Evolutionary conservation across 2,888 invertebrate species (phyloP), one percentile per base, ranked within the genome.

Genomic region (Drosophila neotestacea): DNA sequence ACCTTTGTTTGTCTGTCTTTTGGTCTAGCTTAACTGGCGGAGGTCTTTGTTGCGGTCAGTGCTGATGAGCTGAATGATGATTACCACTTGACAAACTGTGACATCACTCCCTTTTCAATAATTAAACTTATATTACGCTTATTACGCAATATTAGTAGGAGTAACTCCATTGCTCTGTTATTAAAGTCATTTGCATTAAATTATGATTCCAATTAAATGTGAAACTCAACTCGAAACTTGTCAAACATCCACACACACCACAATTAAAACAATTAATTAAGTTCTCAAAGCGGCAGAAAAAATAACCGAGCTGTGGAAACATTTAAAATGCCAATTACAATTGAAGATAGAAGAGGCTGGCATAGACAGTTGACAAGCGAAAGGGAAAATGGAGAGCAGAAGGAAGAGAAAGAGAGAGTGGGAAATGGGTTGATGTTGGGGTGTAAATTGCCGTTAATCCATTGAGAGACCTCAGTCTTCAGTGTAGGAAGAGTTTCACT

Each of bases 391-490:
- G n/a, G 3, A n/a, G 32, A 22, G 34, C 1, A 34, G 6, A 44
- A 44, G 54, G n/a, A 22, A 7, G 32, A 6, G 4, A 30, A 47
- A 1, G 16, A 41, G 58, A 32, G 44, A 1, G 16, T 32, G 58
- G 47, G 32, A 50, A 22, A 32, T 11, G 30, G 32, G 4, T 44
- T n/a, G n/a, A n/a, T n/a, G n/a, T n/a, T 42, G 9, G 39, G 64
- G 77, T 83, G 79, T 70, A 81, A 83, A 86, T 86, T 84, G 85
- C 68, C 75, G 72, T 73, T 86, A 86, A 84, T 84, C 87, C 83
- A 86, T 69, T 81, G 66, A 67, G 78, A 77, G 68, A 55, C 69
- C 56, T 56, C 27, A 36, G n/a, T 39, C 28, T 22, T 10, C n/a
- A 46, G 39, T 9, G 41, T 38, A 9, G 38, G 36, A 6, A 42